Base-by-base conservation (phyloP, 1,140 invertebrate species). In the Drosophila suzukii region DNA sequence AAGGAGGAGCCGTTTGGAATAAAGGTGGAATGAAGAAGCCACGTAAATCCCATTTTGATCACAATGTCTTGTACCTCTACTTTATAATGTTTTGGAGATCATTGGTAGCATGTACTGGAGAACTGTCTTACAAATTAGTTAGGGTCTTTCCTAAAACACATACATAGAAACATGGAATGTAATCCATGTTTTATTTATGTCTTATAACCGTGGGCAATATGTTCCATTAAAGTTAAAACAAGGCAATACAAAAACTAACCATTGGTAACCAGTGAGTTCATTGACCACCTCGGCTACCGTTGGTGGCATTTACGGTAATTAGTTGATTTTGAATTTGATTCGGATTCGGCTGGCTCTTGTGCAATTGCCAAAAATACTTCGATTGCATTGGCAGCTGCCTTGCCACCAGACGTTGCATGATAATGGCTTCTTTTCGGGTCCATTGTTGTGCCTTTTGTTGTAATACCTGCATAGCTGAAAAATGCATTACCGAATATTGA, bases 401-500 rank as follows among this genome's bases (percentile, higher is more conserved):
- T 72, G 67, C 70, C 56, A 57, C 67, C 32, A 61, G 58, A 74
- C 71, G 41, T 79, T 79, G 77, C 78, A 81, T 81, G 75, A 78
- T 78, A 75, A 79, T 80, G 57, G 66, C 67, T 81, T 72, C 60
- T 61, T 66, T 66, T 79, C 76, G 47, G 59, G 59, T 41, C 46
- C 62, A 55, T 54, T 59, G 57, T 54, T 74, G 57, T 62, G 36
- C 32, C 61, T 39, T 38, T 53, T 77, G 51, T 66, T 58, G 60
- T 78, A 82, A 88, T 88, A 85, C 77, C 81, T 81, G 81, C 71
- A 70, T 61, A 73, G 75, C 70, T 44, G 39, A 59, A 60, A 80
- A 84, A 81, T 86, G 78, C 77, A 81, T 84, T 85, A 88, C 67
- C 57, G 70, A 78, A 85, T 85, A 85, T 88, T 86, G 82, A 78